These are phyloP conservation scores for Campoplex nolae DNA, from an alignment of 2,888 invertebrate genomes.

Conservation along the genomic window DNA sequence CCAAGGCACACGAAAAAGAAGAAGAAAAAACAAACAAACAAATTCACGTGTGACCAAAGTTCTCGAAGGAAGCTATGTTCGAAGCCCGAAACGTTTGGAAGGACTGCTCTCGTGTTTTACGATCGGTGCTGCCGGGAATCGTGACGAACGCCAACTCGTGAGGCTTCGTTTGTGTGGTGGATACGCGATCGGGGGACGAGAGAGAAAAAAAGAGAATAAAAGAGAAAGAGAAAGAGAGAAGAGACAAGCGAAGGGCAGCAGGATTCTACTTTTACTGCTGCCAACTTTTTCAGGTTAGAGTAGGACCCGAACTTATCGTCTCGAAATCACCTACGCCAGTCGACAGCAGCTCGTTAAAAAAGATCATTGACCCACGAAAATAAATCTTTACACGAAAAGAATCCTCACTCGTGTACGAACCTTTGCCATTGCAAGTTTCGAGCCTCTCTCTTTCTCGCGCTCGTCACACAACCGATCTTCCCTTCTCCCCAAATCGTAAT, in stretches of 20 bases:
- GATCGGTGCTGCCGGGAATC: conserved; percentile 41
- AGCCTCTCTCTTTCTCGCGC: background rate
- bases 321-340: conserved; percentile 12
- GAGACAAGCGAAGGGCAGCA: conserved; percentile 63
- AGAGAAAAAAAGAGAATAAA: conserved; percentile 29
- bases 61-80: conserved; percentile 36
- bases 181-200: conserved; percentile 24
- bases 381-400: background rate
- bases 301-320: conserved; percentile 59
- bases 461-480: background rate
- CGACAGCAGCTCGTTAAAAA: no score
- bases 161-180: conserved; percentile 4
- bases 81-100: conserved; percentile 43
- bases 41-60: background rate
- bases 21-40: background rate
- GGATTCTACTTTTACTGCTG: conserved; percentile 62
- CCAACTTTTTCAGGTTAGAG: conserved; percentile 45
- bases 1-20: background rate
- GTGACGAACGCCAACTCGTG: conserved; percentile 10
- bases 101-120: conserved; percentile 27
- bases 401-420: background rate
- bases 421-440: background rate
- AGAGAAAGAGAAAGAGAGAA: conserved; percentile 33
- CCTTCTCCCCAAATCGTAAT: background rate
- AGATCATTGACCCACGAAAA: conserved; percentile 1